phyloP scores from a whole-genome alignment of 2,113 vertebrate species.

The Cololabis saira region DNA sequence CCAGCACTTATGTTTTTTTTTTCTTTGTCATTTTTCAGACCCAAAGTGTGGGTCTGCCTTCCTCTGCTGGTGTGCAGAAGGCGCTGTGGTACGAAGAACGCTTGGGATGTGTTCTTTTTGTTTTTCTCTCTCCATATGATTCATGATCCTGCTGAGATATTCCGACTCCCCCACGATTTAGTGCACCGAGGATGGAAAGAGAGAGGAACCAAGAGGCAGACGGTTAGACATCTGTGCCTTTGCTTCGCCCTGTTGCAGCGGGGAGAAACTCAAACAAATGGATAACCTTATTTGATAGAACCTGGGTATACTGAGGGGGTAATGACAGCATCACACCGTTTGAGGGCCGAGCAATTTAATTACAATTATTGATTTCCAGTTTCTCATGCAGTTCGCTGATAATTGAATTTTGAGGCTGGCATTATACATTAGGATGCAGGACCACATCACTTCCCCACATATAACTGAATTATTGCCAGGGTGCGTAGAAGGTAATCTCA shows the following conservation, averaged over 20 bases:
- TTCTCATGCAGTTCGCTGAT: slow-evolving; percentile 58
- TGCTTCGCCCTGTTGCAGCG: slow-evolving; percentile 19
- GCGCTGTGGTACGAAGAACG: neutral
- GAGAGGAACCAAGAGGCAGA: slow-evolving; percentile 35
- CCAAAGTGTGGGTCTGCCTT: slow-evolving; percentile 8
- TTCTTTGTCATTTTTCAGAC: neutral
- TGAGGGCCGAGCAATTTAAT: slow-evolving; percentile 61
- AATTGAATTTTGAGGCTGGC: slow-evolving; percentile 53
- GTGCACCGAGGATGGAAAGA: slow-evolving; percentile 16
- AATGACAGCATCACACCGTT: slow-evolving; percentile 51
- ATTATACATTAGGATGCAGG: slow-evolving; percentile 31
- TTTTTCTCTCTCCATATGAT: slow-evolving; percentile 17
- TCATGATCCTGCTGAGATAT: slow-evolving; percentile 30
- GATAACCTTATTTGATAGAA: slow-evolving; percentile 67
- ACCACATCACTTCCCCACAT: slow-evolving; percentile 4
- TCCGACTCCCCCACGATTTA: slow-evolving; percentile 19
- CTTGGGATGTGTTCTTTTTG: slow-evolving; percentile 21
- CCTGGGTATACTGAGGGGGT: slow-evolving; percentile 44
- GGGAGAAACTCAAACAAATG: slow-evolving; percentile 49
- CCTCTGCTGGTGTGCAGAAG: slow-evolving; percentile 4
- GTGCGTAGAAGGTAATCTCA: slow-evolving; percentile 18
- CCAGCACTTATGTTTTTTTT: neutral
- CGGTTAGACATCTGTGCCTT: slow-evolving; percentile 47
- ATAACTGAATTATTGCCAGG: slow-evolving; percentile 27
- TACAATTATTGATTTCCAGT: slow-evolving; percentile 67